Percentiles rank a stretch among this genome's conserved stretches.
phyloP scores from a whole-genome alignment of 92 coral and sea anemone genomes.

The Palythoa grandis region DNA sequence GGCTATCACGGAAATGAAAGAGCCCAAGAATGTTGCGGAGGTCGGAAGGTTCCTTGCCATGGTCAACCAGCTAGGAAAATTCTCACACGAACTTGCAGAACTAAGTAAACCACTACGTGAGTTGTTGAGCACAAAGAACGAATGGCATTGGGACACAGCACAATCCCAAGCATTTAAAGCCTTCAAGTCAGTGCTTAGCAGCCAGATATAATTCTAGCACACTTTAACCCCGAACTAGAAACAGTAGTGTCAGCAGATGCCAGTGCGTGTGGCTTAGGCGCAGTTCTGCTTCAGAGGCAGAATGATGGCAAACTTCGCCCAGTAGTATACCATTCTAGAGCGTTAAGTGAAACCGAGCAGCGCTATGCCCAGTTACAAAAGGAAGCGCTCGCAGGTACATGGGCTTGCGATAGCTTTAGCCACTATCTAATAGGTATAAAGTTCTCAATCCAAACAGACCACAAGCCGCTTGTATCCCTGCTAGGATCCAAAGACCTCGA shows the following conservation, averaged over 20 bases:
- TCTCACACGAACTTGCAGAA: conserved; percentile 40
- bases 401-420: background rate
- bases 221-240: conserved; percentile 51
- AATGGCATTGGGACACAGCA: conserved; percentile 56
- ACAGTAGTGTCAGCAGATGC: conserved; percentile 55
- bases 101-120: conserved; percentile 52
- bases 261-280: conserved; percentile 53
- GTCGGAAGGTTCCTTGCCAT: conserved; percentile 60
- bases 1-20: conserved; percentile 55
- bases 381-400: conserved; percentile 8
- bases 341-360: conserved; percentile 19
- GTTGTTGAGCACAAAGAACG: conserved; percentile 44
- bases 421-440: too few relatives aligned
- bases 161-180: conserved; percentile 51
- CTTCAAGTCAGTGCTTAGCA: conserved; percentile 47
- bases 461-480: too few relatives aligned
- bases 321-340: conserved; percentile 56
- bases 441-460: too few relatives aligned
- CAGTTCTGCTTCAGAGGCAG: conserved; percentile 45
- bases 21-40: conserved; percentile 48
- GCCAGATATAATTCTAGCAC: conserved; percentile 48
- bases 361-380: too few relatives aligned
- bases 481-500: too few relatives aligned
- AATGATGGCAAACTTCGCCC: conserved; percentile 45
- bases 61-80: conserved; percentile 58